A percentile compares a stretch with the other conserved stretches of the same genome.
Conservation (phyloP, 2,888 invertebrate genomes). For the Dexiosoma caninum region DNA sequence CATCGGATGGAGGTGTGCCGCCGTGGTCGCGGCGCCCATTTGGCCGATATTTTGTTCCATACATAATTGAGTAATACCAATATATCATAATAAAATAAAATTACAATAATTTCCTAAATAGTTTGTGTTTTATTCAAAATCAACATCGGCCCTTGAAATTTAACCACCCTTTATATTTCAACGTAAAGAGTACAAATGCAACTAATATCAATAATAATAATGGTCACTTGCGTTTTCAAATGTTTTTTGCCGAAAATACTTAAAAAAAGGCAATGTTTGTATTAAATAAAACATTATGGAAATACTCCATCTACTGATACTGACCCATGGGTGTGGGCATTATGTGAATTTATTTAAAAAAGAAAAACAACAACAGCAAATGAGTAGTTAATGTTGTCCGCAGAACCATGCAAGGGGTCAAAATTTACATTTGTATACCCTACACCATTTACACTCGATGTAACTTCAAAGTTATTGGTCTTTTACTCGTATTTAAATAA, state of each 20-base stretch:
- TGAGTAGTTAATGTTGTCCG: slow-evolving; percentile 20
- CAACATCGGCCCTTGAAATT: no score
- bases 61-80: no score
- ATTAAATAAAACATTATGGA: slow-evolving; percentile 36
- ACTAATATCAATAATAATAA: slow-evolving; percentile 34
- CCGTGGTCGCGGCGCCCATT: no score
- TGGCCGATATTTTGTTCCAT: no score
- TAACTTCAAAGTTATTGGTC: background rate
- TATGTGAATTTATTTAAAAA: slow-evolving; percentile 23
- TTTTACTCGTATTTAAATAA: no score
- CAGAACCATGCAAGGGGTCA: slow-evolving; percentile 16
- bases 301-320: slow-evolving; percentile 29
- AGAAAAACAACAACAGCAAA: slow-evolving; percentile 5
- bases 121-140: no score
- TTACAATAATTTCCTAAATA: no score
- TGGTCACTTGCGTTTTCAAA: slow-evolving; percentile 36
- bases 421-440: slow-evolving; percentile 12
- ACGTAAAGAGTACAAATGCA: slow-evolving; percentile 2
- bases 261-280: slow-evolving; percentile 6
- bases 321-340: slow-evolving; percentile 59
- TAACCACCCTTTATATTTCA: no score
- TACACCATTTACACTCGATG: slow-evolving; percentile 17
- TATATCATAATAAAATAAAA: no score
- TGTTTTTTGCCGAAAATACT: slow-evolving; percentile 9
- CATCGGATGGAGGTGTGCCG: no score